These are phyloP conservation scores for Heliothis virescens DNA, from an alignment of 1,140 invertebrate species.

Conservation along the genomic window DNA sequence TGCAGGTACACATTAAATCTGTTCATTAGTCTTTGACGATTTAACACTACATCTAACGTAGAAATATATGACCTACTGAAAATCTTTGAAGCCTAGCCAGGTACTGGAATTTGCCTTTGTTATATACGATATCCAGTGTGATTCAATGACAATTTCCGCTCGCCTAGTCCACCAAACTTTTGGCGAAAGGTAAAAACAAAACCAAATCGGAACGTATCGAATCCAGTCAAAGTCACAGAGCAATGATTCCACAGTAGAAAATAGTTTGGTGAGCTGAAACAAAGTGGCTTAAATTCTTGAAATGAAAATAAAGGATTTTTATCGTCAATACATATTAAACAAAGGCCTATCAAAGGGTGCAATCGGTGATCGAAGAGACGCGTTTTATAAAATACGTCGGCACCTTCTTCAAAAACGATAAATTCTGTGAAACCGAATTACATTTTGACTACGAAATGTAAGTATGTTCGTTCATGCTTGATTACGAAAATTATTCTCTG, in stretches of 20 bases:
- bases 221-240: not conserved
- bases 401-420: constrained; percentile 44
- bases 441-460: not conserved
- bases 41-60: too few relatives aligned
- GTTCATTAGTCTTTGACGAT: too few relatives aligned
- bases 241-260: not conserved
- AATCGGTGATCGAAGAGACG: too few relatives aligned
- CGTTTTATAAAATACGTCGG: too few relatives aligned
- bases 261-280: too few relatives aligned
- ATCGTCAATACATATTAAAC: too few relatives aligned
- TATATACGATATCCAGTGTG: not conserved
- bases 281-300: too few relatives aligned
- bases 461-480: too few relatives aligned
- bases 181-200: not conserved
- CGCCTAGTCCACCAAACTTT: constrained; percentile 4
- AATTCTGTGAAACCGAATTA: constrained; percentile 57
- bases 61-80: too few relatives aligned
- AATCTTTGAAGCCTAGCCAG: not conserved
- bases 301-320: too few relatives aligned
- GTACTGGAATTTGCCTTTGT: not conserved
- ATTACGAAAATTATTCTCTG: constrained; percentile 55
- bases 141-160: constrained; percentile 5
- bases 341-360: not conserved
- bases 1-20: too few relatives aligned
- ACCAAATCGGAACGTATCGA: not conserved